Percentiles rank a stretch among this genome's conserved stretches.
phyloP scores from a whole-genome alignment of 2,888 invertebrate genomes.

The Luffia ferchaultella region DNA sequence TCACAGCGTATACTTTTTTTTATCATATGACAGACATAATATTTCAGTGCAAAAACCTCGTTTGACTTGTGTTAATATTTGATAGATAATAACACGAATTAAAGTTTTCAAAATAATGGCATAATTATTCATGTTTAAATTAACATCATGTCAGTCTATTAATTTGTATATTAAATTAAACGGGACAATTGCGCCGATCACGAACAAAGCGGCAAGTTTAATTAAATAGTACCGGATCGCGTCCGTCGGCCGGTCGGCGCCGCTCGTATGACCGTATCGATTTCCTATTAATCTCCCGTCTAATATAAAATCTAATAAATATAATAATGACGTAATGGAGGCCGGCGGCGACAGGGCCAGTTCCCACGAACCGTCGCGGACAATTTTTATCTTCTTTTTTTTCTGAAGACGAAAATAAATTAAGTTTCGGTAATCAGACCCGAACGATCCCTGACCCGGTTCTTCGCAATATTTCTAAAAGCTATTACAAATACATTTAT shows the following conservation, averaged over 20 bases:
- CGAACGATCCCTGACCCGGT: slow-evolving; percentile 45
- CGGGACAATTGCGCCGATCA: not conserved
- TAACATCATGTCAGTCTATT: not conserved
- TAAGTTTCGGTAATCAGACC: slow-evolving; percentile 62
- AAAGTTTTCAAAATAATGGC: not conserved
- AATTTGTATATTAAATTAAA: not conserved
- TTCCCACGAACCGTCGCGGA: slow-evolving; percentile 51
- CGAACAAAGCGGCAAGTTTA: slow-evolving; percentile 2
- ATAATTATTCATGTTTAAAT: not conserved
- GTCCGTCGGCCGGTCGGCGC: slow-evolving; percentile 17
- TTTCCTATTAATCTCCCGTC: slow-evolving; percentile 61
- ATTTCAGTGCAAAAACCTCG: too few relatives aligned
- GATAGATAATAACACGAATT: too few relatives aligned
- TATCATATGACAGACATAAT: too few relatives aligned
- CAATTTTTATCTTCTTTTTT: slow-evolving; percentile 45
- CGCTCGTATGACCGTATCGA: slow-evolving; percentile 46
- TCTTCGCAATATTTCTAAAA: slow-evolving; percentile 65
- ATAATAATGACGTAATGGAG: slow-evolving; percentile 64
- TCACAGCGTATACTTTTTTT: too few relatives aligned
- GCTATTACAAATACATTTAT: slow-evolving; percentile 67
- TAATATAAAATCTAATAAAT: slow-evolving; percentile 62
- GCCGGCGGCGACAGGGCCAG: slow-evolving; percentile 61
- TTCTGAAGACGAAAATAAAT: slow-evolving; percentile 44
- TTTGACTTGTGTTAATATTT: too few relatives aligned
- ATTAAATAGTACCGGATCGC: slow-evolving; percentile 1